Evolutionary conservation across 2,113 vertebrate species (phyloP).

Genomic region (Plectropomus leopardus): DNA sequence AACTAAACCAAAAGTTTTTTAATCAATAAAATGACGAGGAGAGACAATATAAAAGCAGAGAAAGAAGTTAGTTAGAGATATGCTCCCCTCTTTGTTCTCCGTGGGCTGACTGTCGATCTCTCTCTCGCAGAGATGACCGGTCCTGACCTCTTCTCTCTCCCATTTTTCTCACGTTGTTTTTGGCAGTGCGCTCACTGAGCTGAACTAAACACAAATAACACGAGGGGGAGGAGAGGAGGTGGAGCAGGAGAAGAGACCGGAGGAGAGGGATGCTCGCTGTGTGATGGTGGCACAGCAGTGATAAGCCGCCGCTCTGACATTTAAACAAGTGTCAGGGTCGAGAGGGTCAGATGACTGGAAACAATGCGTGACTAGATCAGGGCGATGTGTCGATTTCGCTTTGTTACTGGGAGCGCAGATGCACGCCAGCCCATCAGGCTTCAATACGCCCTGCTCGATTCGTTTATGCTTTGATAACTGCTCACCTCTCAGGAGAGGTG

Average conservation of each 20-base stretch:
- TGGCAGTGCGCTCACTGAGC: conserved; percentile 49
- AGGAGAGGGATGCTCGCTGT: conserved; percentile 23
- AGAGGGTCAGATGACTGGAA: conserved; percentile 61
- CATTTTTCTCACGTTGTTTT: conserved; percentile 50
- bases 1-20: background rate
- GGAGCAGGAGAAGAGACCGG: conserved; percentile 1
- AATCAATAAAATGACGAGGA: background rate
- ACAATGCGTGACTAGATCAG: conserved; percentile 54
- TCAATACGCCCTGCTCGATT: conserved; percentile 15
- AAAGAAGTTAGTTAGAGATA: conserved; percentile 12
- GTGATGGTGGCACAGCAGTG: conserved; percentile 38
- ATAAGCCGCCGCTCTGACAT: conserved; percentile 67
- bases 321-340: conserved; percentile 72
- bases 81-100: conserved; percentile 19
- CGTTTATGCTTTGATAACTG: conserved; percentile 22
- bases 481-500: conserved; percentile 46
- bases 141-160: conserved; percentile 49
- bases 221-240: conserved; percentile 6
- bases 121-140: conserved; percentile 17
- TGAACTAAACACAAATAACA: conserved; percentile 65
- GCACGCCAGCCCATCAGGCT: conserved; percentile 19
- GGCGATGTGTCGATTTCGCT: conserved; percentile 28
- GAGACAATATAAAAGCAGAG: background rate
- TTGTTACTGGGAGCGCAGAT: conserved; percentile 7
- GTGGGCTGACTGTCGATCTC: conserved; percentile 22